phyloP scores from a whole-genome alignment of 2,797 vertebrate species.

The Parauchenoglanis ngamensis region DNA sequence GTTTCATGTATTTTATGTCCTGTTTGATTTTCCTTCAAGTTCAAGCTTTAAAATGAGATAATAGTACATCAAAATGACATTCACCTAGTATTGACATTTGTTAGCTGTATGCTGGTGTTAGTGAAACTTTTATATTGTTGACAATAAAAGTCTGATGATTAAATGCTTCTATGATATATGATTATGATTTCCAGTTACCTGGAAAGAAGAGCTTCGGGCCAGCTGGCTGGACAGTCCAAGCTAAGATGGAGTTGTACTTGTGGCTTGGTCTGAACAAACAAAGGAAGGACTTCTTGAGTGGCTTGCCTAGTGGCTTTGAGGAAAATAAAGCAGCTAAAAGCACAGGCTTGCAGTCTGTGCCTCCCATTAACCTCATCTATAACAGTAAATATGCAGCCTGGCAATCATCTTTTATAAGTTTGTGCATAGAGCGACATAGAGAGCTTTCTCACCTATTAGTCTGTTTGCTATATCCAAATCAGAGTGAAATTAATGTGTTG shows the following conservation, averaged over 20 bases:
- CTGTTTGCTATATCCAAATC: neutral
- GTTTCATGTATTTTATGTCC: neutral
- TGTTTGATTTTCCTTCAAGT: neutral
- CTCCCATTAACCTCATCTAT: slow-evolving; percentile 89
- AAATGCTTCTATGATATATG: too few relatives aligned
- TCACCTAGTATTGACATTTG: neutral
- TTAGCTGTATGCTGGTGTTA: too few relatives aligned
- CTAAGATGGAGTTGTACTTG: slow-evolving; percentile 94
- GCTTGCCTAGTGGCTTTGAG: slow-evolving; percentile 93
- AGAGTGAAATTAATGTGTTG: neutral
- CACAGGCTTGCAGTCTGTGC: slow-evolving; percentile 78
- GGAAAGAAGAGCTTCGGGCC: slow-evolving; percentile 93
- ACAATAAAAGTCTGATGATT: neutral
- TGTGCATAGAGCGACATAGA: neutral
- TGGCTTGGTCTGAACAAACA: slow-evolving; percentile 97
- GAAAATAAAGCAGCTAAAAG: slow-evolving; percentile 82
- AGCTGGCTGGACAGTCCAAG: slow-evolving; percentile 94
- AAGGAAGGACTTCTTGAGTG: slow-evolving; percentile 88
- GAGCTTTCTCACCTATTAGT: neutral
- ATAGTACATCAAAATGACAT: neutral
- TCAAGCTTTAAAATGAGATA: neutral
- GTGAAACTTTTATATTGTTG: slow-evolving; percentile 3
- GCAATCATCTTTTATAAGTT: neutral
- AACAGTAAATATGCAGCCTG: slow-evolving; percentile 81
- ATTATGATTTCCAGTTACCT: slow-evolving; percentile 77